Conservation (phyloP, 2,113 vertebrate genomes). For the Oreochromis spilurus region DNA sequence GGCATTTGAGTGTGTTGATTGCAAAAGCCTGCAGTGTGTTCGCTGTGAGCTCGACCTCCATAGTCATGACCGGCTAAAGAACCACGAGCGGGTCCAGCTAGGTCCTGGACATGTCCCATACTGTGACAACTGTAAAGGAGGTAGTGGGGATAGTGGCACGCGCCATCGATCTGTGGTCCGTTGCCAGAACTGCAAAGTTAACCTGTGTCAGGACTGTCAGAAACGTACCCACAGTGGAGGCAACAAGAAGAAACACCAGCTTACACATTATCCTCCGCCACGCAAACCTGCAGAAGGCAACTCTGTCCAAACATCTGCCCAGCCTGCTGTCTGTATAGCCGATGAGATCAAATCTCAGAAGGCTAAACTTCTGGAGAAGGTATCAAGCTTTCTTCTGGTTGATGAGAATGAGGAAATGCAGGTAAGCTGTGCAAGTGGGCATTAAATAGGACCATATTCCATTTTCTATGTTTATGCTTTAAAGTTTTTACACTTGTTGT, state of each 20-base stretch:
- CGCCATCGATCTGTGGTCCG: constrained; percentile 81
- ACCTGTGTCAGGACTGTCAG: constrained; percentile 89
- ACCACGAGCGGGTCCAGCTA: constrained; percentile 82
- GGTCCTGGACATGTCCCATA: constrained; percentile 81
- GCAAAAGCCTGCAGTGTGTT: constrained; percentile 84
- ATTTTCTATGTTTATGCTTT: not conserved
- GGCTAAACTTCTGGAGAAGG: constrained; percentile 81
- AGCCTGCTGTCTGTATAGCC: constrained; percentile 49
- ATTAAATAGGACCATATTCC: not conserved
- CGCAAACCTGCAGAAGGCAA: constrained; percentile 55
- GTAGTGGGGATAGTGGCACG: constrained; percentile 65
- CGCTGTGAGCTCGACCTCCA: constrained; percentile 86
- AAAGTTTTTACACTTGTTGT: not conserved
- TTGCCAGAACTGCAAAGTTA: constrained; percentile 90
- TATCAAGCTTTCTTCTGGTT: constrained; percentile 92
- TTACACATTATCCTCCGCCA: constrained; percentile 75
- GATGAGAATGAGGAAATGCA: constrained; percentile 97
- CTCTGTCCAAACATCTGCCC: constrained; percentile 14
- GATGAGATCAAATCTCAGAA: constrained; percentile 74
- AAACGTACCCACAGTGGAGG: constrained; percentile 87
- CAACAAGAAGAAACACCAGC: constrained; percentile 85
- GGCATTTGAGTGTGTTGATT: constrained; percentile 86
- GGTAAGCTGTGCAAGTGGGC: constrained; percentile 62
- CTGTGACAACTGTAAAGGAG: constrained; percentile 85
- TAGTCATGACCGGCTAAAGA: constrained; percentile 77